Conservation (phyloP, 2,888 invertebrate genomes). For the Cheilosia scutellata region DNA sequence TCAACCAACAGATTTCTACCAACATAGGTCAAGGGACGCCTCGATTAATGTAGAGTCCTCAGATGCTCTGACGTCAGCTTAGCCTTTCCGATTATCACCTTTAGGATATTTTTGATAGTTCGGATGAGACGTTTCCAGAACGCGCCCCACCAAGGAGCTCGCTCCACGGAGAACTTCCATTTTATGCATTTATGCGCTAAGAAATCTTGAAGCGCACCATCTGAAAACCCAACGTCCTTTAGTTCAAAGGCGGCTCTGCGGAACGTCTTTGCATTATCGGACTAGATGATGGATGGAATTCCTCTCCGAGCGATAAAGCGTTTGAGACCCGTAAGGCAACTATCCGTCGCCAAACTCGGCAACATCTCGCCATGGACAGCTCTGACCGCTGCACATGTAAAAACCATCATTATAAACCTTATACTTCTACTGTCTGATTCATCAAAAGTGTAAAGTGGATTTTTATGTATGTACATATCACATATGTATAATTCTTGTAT, state of each 20-base stretch:
- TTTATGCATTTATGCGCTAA: too few relatives aligned
- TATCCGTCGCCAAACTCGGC: background rate
- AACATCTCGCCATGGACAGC: slow-evolving; percentile 13
- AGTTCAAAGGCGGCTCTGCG: slow-evolving; percentile 18
- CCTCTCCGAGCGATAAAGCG: too few relatives aligned
- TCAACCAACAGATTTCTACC: too few relatives aligned
- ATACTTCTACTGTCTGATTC: background rate
- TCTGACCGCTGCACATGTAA: slow-evolving; percentile 26
- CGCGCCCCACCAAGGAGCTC: slow-evolving; percentile 3
- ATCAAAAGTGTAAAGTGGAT: slow-evolving; percentile 8
- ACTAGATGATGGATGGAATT: too few relatives aligned
- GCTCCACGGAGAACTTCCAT: background rate
- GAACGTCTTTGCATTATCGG: slow-evolving; percentile 17
- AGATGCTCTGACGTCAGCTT: too few relatives aligned
- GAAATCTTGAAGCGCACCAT: slow-evolving; percentile 12
- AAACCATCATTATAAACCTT: slow-evolving; percentile 20
- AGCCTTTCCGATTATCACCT: too few relatives aligned
- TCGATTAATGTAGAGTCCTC: slow-evolving; percentile 20
- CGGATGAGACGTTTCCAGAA: slow-evolving; percentile 19
- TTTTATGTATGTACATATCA: too few relatives aligned
- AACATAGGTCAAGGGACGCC: slow-evolving; percentile 7
- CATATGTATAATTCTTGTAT: too few relatives aligned
- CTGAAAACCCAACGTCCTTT: background rate
- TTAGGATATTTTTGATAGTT: background rate
- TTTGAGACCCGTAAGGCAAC: slow-evolving; percentile 1